Evolutionary conservation across 2,113 vertebrate species (phyloP), one percentile per base, ranked within the genome.

Genomic region (Bombycilla garrulus): DNA sequence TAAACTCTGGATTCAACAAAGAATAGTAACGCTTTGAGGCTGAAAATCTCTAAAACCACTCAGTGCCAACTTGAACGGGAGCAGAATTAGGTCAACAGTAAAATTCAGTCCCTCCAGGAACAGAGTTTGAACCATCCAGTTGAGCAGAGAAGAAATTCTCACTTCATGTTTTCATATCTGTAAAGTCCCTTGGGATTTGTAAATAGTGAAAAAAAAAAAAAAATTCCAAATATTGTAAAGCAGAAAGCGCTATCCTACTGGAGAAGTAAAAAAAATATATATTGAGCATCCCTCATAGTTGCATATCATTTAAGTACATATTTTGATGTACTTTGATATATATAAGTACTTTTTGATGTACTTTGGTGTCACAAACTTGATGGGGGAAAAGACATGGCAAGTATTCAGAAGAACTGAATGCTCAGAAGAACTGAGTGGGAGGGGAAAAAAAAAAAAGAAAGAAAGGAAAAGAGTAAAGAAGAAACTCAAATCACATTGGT

Each of bases 31-130:
- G 58, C 91, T 95, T 89, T 91, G 84, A 92, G 78, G 74, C 78
- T 91, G 91, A 81, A 92, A 95, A 94, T 91, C 86, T 92, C 89
- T 87, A 92, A 96, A 93, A 86, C 78, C 57, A 96, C 78, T 77
- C 78, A 20, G 50, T 60, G 87, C 57, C 89, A 93, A 89, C 73
- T 92, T 79, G 61, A 81, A 84, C 15, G 0, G 70, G 71, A 80
- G 77, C 48, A 60, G 70, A 96, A 95, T 94, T 94, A 96, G 93
- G 93, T 95, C 89, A 97, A 65, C 62, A 85, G 94, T 85, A 95
- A 91, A 95, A 95, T 87, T 90, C 94, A 72, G 62, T 89, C 42
- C 65, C 66, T 84, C 42, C 38, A 89, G 84, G 66, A 93, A 92
- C 36, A 61, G 18, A 72, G n/a, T 67, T 67, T 74, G 89, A 93